phyloP scores from a whole-genome alignment of 2,888 invertebrate genomes.

The Clepsis dumicolana region DNA sequence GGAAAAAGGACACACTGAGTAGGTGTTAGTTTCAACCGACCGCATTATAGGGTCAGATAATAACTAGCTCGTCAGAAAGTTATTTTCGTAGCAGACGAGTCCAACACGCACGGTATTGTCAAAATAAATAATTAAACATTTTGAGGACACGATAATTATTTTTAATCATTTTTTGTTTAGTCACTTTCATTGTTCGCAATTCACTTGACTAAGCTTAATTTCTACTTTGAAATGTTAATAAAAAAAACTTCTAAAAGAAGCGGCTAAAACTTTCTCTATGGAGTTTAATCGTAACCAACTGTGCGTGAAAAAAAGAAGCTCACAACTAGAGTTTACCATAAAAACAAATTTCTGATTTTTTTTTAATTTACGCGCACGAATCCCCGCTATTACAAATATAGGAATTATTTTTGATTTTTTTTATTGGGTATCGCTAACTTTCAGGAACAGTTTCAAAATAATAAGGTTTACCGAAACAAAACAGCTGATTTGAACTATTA shows the following conservation, averaged over 20 bases:
- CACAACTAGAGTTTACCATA: not conserved
- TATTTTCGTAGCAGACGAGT: no score
- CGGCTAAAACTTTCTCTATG: not conserved
- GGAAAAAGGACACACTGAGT: not conserved
- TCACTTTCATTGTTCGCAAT: not conserved
- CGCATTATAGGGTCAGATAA: not conserved
- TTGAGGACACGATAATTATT: not conserved
- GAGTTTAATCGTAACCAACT: not conserved
- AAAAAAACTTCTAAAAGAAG: conserved; percentile 1
- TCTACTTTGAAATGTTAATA: not conserved
- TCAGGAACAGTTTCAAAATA: not conserved
- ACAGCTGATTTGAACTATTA: not conserved
- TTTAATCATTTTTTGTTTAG: not conserved
- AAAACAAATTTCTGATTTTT: not conserved
- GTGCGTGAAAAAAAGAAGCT: conserved; percentile 14
- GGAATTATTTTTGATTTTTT: no score
- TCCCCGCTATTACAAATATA: no score
- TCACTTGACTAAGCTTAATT: conserved; percentile 10
- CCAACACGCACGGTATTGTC: no score
- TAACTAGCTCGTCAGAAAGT: not conserved
- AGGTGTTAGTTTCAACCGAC: not conserved
- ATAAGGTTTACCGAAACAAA: not conserved
- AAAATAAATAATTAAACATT: no score
- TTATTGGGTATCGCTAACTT: not conserved
- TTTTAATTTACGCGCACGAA: no score